These are phyloP conservation scores for Chymomyza amoena DNA, from an alignment of 2,888 invertebrate species.

Conservation along the genomic window DNA sequence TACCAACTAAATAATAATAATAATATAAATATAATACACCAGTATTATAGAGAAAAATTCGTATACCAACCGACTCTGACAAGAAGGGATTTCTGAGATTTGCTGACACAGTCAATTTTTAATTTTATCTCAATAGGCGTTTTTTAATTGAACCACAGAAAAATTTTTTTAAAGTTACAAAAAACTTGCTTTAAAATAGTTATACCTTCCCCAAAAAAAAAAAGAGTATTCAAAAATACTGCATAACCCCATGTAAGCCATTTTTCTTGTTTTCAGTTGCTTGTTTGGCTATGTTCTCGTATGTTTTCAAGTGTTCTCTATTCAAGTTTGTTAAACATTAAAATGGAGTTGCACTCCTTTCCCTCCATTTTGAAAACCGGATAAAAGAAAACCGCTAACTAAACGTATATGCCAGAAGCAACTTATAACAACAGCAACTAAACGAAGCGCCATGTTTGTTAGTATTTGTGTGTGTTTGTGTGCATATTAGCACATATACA, in stretches of 20 bases:
- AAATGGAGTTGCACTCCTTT: conserved; percentile 34
- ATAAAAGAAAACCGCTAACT: conserved; percentile 42
- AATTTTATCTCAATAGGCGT: no score
- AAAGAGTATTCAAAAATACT: not conserved
- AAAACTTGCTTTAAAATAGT: not conserved
- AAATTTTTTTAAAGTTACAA: no score
- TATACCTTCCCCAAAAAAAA: not conserved
- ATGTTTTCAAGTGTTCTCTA: conserved; percentile 29
- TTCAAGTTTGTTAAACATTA: conserved; percentile 64
- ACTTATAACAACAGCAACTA: conserved; percentile 21
- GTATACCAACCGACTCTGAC: no score
- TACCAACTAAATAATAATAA: no score
- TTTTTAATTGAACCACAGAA: no score
- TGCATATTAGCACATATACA: conserved; percentile 12
- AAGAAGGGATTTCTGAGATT: no score
- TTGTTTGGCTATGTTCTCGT: not conserved
- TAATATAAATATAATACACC: no score
- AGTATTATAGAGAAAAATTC: no score
- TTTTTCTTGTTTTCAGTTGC: not conserved
- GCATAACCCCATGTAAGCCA: not conserved
- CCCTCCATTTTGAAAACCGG: not conserved
- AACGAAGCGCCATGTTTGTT: not conserved
- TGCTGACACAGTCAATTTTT: no score
- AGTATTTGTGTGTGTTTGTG: conserved; percentile 2
- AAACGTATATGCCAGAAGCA: conserved; percentile 33